Evolutionary conservation across 2,113 vertebrate genomes (phyloP).

Genomic region (Phycodurus eques): DNA sequence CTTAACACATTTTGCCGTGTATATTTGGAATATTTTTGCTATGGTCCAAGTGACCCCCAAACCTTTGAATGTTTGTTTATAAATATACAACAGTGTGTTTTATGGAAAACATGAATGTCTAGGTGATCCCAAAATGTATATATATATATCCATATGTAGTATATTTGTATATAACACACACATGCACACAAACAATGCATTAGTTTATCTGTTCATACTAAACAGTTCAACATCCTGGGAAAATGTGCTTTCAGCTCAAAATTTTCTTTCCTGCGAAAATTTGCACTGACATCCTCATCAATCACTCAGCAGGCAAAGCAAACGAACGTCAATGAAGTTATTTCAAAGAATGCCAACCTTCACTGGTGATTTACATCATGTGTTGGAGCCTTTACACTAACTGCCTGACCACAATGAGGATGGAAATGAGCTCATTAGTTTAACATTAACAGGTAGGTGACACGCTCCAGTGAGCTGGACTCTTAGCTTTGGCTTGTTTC

Average conservation of each 20-base stretch:
- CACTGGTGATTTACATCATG: conserved; percentile 21
- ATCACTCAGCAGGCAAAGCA: conserved; percentile 10
- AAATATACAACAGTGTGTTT: too few species aligned
- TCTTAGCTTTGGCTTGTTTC: conserved; percentile 53
- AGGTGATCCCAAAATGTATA: too few species aligned
- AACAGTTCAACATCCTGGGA: conserved; percentile 5
- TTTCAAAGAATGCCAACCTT: conserved; percentile 5
- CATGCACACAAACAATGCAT: conserved; percentile 15
- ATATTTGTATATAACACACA: not conserved
- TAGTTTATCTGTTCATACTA: not conserved
- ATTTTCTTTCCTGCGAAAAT: conserved; percentile 8
- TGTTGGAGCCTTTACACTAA: conserved; percentile 35
- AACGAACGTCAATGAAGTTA: not conserved
- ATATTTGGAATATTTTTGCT: too few species aligned
- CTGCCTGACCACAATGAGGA: conserved; percentile 67
- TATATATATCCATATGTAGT: too few species aligned
- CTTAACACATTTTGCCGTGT: too few species aligned
- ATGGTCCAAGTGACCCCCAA: too few species aligned
- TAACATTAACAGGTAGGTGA: conserved; percentile 79
- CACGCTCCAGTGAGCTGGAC: conserved; percentile 70
- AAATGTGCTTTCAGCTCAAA: conserved; percentile 4
- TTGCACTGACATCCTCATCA: conserved; percentile 7
- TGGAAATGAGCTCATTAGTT: conserved; percentile 75
- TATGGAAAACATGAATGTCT: too few species aligned
- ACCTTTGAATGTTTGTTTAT: too few species aligned